phyloP scores from a whole-genome alignment of 2,888 invertebrate species.

The Cybosia mesomella region DNA sequence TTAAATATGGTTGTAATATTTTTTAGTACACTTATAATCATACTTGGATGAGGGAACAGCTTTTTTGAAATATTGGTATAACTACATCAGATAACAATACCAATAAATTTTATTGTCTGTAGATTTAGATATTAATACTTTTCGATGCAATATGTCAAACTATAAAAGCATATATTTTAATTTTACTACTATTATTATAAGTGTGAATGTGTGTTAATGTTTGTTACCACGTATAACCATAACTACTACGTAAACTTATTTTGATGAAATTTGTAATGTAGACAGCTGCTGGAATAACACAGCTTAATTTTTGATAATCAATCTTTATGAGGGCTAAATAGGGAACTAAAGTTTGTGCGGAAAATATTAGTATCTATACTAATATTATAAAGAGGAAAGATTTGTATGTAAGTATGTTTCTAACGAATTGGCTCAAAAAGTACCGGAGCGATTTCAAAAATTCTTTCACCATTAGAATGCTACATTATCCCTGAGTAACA shows the following conservation, averaged over 20 bases:
- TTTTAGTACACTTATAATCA: neutral
- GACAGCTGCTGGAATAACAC: no score
- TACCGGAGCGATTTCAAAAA: no score
- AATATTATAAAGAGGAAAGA: no score
- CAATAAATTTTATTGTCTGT: neutral
- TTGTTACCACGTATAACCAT: neutral
- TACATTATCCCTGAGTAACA: no score
- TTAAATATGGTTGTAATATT: slow-evolving; percentile 9
- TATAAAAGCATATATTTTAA: neutral
- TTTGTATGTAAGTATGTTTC: no score
- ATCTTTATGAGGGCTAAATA: no score
- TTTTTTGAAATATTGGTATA: slow-evolving; percentile 15
- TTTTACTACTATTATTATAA: neutral
- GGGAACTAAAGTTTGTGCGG: no score
- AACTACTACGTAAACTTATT: neutral
- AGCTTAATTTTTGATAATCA: no score
- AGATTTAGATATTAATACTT: neutral
- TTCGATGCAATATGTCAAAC: slow-evolving; percentile 8
- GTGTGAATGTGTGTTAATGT: neutral
- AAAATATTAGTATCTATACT: no score
- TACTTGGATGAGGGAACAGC: neutral
- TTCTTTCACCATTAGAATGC: no score
- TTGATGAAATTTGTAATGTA: no score
- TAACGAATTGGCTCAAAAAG: no score
- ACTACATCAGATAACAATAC: neutral